phyloP scores from a whole-genome alignment of 2,113 vertebrate genomes.

The Rhinolophus sinicus region DNA sequence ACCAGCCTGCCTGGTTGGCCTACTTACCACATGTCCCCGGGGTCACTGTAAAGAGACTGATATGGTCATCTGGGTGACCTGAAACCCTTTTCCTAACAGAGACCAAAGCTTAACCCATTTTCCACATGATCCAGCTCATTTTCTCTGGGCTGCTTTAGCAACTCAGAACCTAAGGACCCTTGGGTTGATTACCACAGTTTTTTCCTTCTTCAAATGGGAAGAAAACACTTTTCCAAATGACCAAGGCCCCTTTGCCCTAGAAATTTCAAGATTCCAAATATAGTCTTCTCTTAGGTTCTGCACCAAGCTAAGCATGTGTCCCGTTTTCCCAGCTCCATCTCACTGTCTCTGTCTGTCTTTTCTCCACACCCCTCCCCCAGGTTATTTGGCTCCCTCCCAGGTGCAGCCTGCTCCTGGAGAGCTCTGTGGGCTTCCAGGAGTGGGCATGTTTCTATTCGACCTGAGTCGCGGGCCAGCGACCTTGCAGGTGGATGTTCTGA shows the following conservation, averaged over 20 bases:
- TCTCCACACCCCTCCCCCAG: no score
- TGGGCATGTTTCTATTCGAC: constrained; percentile 26
- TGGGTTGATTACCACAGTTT: background rate
- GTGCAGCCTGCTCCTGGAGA: background rate
- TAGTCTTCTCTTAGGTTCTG: background rate
- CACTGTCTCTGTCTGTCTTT: background rate
- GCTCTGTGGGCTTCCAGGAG: constrained; percentile 8
- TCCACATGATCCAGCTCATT: background rate
- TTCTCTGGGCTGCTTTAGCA: background rate
- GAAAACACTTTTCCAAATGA: background rate
- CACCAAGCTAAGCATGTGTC: background rate
- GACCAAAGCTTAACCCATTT: background rate
- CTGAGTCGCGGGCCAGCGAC: background rate
- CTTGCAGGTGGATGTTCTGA: constrained; percentile 50
- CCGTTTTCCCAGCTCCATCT: background rate
- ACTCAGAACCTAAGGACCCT: accelerated
- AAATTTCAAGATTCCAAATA: background rate
- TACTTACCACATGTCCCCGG: background rate
- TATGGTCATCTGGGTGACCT: background rate
- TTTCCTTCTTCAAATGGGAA: background rate
- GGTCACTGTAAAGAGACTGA: background rate
- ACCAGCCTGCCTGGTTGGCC: background rate
- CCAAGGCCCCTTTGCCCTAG: background rate
- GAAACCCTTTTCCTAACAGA: background rate
- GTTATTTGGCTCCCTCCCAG: constrained; percentile 40